phyloP scores from a whole-genome alignment of 2,888 invertebrate genomes.

The Sminthurinus aureus region DNA sequence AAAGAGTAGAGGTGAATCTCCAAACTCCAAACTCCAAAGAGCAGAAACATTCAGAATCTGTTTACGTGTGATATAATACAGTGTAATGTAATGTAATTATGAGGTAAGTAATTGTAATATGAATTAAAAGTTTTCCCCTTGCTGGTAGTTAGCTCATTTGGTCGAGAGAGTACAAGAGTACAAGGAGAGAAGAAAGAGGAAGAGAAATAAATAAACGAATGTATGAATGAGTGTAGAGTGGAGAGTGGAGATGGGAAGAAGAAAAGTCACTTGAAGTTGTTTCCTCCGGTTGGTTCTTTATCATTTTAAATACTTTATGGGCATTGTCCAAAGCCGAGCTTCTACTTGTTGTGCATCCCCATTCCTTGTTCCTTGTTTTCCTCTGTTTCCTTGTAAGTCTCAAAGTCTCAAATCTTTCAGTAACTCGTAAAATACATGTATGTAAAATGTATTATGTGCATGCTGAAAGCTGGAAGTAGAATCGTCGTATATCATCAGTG shows the following conservation, averaged over 20 bases:
- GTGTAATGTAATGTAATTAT: neutral
- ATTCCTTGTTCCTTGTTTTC: neutral
- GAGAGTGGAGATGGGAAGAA: too few species aligned
- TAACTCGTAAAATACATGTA: neutral
- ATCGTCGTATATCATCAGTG: neutral
- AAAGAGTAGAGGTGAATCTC: neutral
- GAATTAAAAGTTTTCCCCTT: neutral
- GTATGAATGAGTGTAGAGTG: too few species aligned
- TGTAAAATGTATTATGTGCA: neutral
- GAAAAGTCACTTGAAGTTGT: too few species aligned
- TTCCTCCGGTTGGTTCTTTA: too few species aligned
- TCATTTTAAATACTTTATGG: too few species aligned
- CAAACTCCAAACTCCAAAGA: neutral
- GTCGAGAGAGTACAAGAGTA: neutral
- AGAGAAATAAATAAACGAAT: too few species aligned
- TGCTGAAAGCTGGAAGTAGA: neutral
- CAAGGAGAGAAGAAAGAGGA: neutral
- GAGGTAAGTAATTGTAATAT: neutral
- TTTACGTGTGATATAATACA: neutral
- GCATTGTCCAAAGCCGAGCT: too few species aligned
- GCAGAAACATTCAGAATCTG: slow-evolving; percentile 13
- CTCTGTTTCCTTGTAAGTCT: too few species aligned
- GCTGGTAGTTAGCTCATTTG: neutral
- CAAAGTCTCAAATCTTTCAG: neutral
- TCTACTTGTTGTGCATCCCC: neutral